Evolutionary conservation across 2,888 invertebrate species (phyloP).

Genomic region (Craniophora ligustri): DNA sequence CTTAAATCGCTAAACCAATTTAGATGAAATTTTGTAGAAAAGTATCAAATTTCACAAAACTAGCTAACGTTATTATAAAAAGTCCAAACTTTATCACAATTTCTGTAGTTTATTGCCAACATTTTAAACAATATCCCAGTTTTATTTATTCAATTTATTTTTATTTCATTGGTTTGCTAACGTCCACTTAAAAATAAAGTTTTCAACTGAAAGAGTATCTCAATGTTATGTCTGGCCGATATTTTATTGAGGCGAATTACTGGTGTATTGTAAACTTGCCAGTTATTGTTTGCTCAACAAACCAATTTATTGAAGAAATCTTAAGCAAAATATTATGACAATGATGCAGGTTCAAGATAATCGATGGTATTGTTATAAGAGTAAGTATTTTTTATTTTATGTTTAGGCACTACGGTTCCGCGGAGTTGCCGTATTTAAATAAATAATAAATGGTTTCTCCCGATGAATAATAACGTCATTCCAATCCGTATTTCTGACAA

Average conservation of each 20-base stretch:
- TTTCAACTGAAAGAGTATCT: not conserved
- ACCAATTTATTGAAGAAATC: not conserved
- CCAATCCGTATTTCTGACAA: too few relatives aligned
- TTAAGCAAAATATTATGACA: conserved; percentile 10
- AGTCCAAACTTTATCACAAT: too few relatives aligned
- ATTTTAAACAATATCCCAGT: too few relatives aligned
- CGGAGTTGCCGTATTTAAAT: conserved; percentile 2
- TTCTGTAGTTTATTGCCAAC: too few relatives aligned
- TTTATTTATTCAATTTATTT: too few relatives aligned
- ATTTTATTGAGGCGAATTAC: not conserved
- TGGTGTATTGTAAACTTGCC: conserved; percentile 1
- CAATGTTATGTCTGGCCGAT: not conserved
- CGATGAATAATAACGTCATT: not conserved
- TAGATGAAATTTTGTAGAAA: too few relatives aligned
- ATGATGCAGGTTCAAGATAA: conserved; percentile 3
- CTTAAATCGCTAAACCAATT: too few relatives aligned
- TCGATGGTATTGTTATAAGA: not conserved
- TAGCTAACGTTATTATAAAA: too few relatives aligned
- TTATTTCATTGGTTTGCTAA: conserved; percentile 13
- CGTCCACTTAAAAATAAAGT: not conserved
- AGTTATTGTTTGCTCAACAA: conserved; percentile 10
- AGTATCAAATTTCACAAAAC: too few relatives aligned
- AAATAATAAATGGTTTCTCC: not conserved
- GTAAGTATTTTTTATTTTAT: not conserved
- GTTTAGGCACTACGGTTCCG: not conserved